Conservation (phyloP, 2,113 vertebrate genomes). For the Calyptommatus sinebrachiatus region DNA sequence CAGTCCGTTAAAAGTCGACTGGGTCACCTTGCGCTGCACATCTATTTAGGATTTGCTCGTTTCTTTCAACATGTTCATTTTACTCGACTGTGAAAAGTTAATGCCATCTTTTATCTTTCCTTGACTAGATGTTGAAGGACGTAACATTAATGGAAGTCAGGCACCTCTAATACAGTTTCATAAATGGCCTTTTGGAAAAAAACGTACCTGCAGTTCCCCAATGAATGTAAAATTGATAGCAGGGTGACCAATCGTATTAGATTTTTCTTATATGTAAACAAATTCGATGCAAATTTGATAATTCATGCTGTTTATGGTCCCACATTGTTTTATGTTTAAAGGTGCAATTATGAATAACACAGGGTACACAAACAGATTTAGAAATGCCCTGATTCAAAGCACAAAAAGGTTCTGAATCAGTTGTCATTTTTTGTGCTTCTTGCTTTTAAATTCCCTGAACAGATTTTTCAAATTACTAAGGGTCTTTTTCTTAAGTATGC, state of each 20-base stretch:
- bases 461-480: neutral
- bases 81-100: conserved; percentile 69
- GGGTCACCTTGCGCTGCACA: conserved; percentile 67
- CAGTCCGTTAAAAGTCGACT: conserved; percentile 69
- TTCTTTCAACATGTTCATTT: conserved; percentile 64
- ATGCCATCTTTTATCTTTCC: conserved; percentile 71
- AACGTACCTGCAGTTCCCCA: conserved; percentile 26
- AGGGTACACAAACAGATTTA: neutral
- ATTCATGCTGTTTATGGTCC: neutral
- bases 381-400: neutral
- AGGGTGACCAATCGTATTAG: conserved; percentile 47
- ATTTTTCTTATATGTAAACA: conserved; percentile 34
- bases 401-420: neutral
- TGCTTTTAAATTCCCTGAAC: neutral
- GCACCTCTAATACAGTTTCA: conserved; percentile 61
- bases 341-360: conserved; percentile 26
- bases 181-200: conserved; percentile 61
- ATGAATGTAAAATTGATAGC: conserved; percentile 55
- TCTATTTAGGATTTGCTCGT: conserved; percentile 62
- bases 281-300: conserved; percentile 9
- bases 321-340: no score
- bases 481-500: neutral
- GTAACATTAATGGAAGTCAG: conserved; percentile 65
- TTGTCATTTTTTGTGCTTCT: neutral
- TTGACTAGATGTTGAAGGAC: conserved; percentile 68